Conservation (phyloP, 1,140 invertebrate species). For the Rhagoletis zephyria region DNA sequence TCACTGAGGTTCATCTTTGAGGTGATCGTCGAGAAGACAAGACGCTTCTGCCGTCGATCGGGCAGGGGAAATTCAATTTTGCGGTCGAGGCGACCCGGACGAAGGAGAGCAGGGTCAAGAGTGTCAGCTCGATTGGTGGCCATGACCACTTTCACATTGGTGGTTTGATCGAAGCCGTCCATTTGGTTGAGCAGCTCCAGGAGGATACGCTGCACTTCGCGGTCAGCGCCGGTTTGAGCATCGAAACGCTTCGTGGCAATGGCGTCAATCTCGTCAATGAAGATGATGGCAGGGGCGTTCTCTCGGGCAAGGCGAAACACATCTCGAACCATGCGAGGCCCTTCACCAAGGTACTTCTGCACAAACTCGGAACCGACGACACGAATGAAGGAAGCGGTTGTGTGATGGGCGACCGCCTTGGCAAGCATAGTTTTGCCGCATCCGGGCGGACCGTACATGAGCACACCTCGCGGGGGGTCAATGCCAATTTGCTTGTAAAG, state of each 20-base stretch:
- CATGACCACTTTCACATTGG: conserved; percentile 99
- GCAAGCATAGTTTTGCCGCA: conserved; percentile 98
- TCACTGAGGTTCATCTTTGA: conserved; percentile 99
- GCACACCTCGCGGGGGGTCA: conserved; percentile 95
- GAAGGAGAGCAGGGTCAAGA: conserved; percentile 94
- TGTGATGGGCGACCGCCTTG: conserved; percentile 98
- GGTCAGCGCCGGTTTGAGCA: conserved; percentile 98
- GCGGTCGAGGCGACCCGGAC: conserved; percentile 96
- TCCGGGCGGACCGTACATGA: conserved; percentile 98
- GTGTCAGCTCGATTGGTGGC: conserved; percentile 98
- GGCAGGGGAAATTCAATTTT: conserved; percentile 99
- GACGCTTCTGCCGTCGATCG: conserved; percentile 96
- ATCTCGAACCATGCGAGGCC: conserved; percentile 98
- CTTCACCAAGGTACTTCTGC: conserved; percentile 99
- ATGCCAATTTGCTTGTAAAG: too few relatives aligned
- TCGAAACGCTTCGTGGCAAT: conserved; percentile 99
- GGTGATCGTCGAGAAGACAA: conserved; percentile 99
- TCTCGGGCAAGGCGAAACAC: conserved; percentile 99
- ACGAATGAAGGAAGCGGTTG: conserved; percentile 97
- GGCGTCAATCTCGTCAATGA: conserved; percentile 99
- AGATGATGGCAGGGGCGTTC: conserved; percentile 99
- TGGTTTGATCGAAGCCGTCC: conserved; percentile 99
- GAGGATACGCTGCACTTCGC: conserved; percentile 98
- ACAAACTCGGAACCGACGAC: conserved; percentile 99
- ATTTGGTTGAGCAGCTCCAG: conserved; percentile 99